A percentile compares a stretch with the other conserved stretches of the same genome.
phyloP scores from a whole-genome alignment of 2,797 vertebrate genomes.

The Protosalanx chinensis region DNA sequence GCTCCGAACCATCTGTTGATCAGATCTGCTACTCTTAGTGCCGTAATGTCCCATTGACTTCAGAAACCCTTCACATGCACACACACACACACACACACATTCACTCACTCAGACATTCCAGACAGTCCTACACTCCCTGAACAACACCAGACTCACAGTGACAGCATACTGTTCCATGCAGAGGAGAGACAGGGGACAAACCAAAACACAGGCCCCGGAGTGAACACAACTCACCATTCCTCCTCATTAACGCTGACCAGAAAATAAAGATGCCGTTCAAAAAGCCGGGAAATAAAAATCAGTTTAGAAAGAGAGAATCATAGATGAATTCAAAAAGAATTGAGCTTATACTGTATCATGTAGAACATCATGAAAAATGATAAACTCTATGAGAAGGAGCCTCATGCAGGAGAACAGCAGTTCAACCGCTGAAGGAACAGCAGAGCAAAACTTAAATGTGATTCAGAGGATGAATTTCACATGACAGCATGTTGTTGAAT shows the following conservation, averaged over 20 bases:
- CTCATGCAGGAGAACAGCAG: background rate
- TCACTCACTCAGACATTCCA: background rate
- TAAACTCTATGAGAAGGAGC: background rate
- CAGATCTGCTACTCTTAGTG: background rate
- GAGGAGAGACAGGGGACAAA: slow-evolving; percentile 23
- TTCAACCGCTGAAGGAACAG: background rate
- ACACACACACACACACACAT: background rate
- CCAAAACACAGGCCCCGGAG: slow-evolving; percentile 47
- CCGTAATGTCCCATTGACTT: no score
- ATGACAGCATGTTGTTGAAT: background rate
- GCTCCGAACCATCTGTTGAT: no score
- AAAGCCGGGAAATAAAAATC: slow-evolving; percentile 52
- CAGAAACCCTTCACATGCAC: background rate
- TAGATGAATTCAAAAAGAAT: slow-evolving; percentile 53
- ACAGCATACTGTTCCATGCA: background rate
- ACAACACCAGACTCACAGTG: background rate
- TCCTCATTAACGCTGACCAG: slow-evolving; percentile 92
- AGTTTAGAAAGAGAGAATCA: slow-evolving; percentile 39
- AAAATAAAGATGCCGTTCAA: slow-evolving; percentile 60
- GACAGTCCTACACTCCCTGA: background rate
- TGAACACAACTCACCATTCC: slow-evolving; percentile 91
- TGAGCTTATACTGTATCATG: slow-evolving; percentile 21
- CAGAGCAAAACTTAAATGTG: background rate
- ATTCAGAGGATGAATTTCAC: background rate
- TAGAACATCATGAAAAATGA: background rate